phyloP scores from a whole-genome alignment of 2,888 invertebrate species.

The Dendrolimus houi region DNA sequence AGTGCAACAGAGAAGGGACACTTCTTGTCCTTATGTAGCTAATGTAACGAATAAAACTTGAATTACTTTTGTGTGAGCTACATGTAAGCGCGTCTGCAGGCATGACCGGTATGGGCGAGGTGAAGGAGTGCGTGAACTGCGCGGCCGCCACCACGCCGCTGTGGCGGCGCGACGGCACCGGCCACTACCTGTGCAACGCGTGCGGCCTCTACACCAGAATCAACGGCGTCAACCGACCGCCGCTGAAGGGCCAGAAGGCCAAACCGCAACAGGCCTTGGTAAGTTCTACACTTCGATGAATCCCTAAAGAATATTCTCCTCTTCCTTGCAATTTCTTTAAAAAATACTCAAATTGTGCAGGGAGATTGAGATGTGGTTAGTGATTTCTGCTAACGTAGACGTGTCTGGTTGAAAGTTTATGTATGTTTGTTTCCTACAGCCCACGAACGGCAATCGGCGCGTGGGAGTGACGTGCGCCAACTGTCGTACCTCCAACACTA shows the following conservation, averaged over 20 bases:
- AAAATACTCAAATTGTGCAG: too few species aligned
- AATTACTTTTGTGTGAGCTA: too few species aligned
- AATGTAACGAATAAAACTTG: too few species aligned
- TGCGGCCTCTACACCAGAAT: slow-evolving; percentile 94
- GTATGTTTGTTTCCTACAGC: slow-evolving; percentile 26
- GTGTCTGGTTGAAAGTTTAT: too few species aligned
- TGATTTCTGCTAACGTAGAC: too few species aligned
- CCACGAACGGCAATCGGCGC: slow-evolving; percentile 78
- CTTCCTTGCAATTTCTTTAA: too few species aligned
- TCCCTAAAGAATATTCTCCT: too few species aligned
- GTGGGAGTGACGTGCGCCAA: slow-evolving; percentile 94
- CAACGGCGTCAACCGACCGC: slow-evolving; percentile 85
- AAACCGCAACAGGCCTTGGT: slow-evolving; percentile 78
- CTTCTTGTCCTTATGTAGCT: too few species aligned
- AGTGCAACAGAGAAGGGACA: too few species aligned
- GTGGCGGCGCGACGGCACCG: slow-evolving; percentile 99
- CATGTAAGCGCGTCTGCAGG: slow-evolving; percentile 20
- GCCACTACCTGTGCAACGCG: slow-evolving; percentile 99
- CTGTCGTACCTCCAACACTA: slow-evolving; percentile 94
- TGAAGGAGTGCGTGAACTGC: slow-evolving; percentile 96
- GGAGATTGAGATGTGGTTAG: too few species aligned
- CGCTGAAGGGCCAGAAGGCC: slow-evolving; percentile 79
- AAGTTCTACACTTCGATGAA: slow-evolving; percentile 3
- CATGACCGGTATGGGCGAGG: slow-evolving; percentile 75
- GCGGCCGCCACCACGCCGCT: slow-evolving; percentile 93